Percentiles rank a stretch among this genome's conserved stretches.
These are phyloP conservation scores for Lasius fuliginosus DNA, from an alignment of 2,888 invertebrate genomes.

Conservation along the genomic window DNA sequence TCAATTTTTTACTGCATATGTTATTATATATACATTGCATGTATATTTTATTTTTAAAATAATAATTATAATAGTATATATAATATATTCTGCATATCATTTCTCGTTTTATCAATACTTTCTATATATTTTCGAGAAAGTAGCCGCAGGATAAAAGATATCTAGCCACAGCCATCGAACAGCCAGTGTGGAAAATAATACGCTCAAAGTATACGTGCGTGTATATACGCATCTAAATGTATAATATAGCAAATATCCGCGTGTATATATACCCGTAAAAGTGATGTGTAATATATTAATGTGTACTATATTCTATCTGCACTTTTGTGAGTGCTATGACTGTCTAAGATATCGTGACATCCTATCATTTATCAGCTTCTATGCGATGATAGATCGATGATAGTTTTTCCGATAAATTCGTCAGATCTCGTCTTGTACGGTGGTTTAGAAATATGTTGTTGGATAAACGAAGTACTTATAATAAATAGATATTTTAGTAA, in stretches of 20 bases:
- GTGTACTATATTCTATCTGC: conserved; percentile 55
- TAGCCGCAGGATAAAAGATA: conserved; percentile 48
- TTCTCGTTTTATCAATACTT: background rate
- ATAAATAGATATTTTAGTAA: conserved; percentile 21
- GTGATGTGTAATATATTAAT: conserved; percentile 36
- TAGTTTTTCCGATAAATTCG: conserved; percentile 7
- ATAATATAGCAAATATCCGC: conserved; percentile 28
- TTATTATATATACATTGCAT: too few relatives aligned
- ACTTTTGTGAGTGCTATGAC: background rate
- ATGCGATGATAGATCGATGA: conserved; percentile 36
- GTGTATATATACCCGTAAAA: conserved; percentile 49
- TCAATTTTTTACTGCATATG: background rate
- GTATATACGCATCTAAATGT: conserved; percentile 67
- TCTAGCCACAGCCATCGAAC: conserved; percentile 63
- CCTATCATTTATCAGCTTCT: conserved; percentile 3
- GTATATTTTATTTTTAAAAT: conserved; percentile 1
- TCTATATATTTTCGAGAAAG: background rate
- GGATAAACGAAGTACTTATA: conserved; percentile 19
- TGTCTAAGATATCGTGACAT: background rate
- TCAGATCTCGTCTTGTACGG: conserved; percentile 1
- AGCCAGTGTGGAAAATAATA: conserved; percentile 74
- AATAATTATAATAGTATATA: background rate
- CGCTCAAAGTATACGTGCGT: conserved; percentile 79
- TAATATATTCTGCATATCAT: background rate
- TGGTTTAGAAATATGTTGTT: background rate